Conservation (phyloP, 2,888 invertebrate genomes). For the Drosophila pullipes region DNA sequence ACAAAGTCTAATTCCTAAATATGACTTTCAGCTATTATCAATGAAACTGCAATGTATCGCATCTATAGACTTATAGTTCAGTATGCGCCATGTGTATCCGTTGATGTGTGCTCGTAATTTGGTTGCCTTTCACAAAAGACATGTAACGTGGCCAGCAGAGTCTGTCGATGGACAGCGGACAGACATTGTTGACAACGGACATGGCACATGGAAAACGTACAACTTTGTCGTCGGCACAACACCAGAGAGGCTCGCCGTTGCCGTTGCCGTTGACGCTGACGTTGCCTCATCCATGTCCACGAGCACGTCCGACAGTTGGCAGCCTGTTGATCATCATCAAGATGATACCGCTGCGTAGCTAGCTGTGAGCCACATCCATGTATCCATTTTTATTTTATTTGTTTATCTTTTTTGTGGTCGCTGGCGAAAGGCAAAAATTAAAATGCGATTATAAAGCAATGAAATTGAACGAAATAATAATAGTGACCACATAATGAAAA, state of each 20-base stretch:
- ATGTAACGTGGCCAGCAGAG: slow-evolving; percentile 61
- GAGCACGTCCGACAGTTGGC: slow-evolving; percentile 51
- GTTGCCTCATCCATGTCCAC: slow-evolving; percentile 2
- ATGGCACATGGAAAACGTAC: slow-evolving; percentile 70
- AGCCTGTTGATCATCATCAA: slow-evolving; percentile 76
- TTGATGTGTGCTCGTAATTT: slow-evolving; percentile 72
- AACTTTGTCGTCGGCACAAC: slow-evolving; percentile 37
- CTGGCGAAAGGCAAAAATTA: slow-evolving; percentile 78
- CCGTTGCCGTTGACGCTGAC: too few species aligned
- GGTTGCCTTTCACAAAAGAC: slow-evolving; percentile 81
- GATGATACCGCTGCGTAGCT: slow-evolving; percentile 27
- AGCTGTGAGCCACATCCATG: slow-evolving; percentile 58
- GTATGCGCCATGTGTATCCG: slow-evolving; percentile 13
- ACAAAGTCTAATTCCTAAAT: slow-evolving; percentile 2
- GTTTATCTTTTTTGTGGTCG: slow-evolving; percentile 38
- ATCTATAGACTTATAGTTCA: neutral
- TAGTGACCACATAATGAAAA: slow-evolving; percentile 64
- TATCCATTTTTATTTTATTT: slow-evolving; percentile 8
- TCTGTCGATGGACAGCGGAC: slow-evolving; percentile 17
- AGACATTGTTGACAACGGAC: slow-evolving; percentile 76
- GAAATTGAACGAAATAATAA: slow-evolving; percentile 75
- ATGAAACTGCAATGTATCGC: slow-evolving; percentile 3
- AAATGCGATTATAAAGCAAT: slow-evolving; percentile 83
- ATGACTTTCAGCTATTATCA: slow-evolving; percentile 30
- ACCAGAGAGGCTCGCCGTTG: slow-evolving; percentile 8